phyloP scores from a whole-genome alignment of 2,888 invertebrate genomes.

The Calephelis perditalis region DNA sequence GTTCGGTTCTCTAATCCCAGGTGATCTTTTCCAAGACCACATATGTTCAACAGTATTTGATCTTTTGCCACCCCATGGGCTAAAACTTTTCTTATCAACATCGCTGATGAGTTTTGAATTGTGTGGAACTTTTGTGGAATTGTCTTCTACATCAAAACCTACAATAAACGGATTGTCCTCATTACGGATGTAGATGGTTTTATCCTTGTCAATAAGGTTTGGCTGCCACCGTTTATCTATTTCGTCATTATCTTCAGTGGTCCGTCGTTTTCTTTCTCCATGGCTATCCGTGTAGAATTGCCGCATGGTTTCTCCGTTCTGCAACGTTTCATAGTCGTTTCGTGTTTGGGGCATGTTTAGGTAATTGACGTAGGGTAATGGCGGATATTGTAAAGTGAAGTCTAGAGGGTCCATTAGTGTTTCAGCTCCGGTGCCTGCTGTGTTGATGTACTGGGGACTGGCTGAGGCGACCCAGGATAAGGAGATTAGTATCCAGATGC shows the following conservation, averaged over 20 bases:
- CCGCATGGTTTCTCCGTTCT: conserved; percentile 14
- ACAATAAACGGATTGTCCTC: conserved; percentile 35
- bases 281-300: neutral
- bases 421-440: conserved; percentile 41
- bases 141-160: conserved; percentile 37
- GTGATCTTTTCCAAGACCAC: conserved; percentile 64
- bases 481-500: conserved; percentile 57
- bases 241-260: conserved; percentile 32
- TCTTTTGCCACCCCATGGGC: conserved; percentile 69
- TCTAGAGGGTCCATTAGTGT: conserved; percentile 41
- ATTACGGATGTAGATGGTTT: conserved; percentile 40
- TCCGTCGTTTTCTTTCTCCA: conserved; percentile 34
- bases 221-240: conserved; percentile 43
- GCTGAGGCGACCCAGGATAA: conserved; percentile 57
- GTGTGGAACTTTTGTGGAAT: conserved; percentile 38
- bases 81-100: conserved; percentile 57
- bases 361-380: conserved; percentile 45
- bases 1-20: conserved; percentile 53
- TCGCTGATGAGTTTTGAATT: conserved; percentile 13
- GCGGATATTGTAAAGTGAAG: conserved; percentile 39
- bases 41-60: conserved; percentile 43
- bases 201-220: conserved; percentile 45
- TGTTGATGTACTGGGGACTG: conserved; percentile 60
- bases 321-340: conserved; percentile 35
- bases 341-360: conserved; percentile 39